Base-by-base conservation (phyloP, 2,888 invertebrate genomes). In the Plagiodera versicolora region DNA sequence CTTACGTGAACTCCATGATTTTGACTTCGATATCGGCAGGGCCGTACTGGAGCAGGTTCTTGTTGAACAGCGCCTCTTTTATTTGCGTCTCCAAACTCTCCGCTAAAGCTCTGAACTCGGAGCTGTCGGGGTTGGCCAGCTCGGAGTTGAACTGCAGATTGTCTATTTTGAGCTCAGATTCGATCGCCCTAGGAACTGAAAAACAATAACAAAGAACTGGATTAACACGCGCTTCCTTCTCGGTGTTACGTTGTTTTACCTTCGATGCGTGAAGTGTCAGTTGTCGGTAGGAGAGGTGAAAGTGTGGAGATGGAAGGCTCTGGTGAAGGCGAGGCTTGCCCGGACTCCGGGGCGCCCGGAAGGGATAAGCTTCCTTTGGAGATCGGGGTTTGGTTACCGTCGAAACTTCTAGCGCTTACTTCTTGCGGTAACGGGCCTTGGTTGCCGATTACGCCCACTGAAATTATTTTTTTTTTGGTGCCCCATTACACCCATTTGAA, bases 81-180 rank as follows among this genome's bases (percentile, higher is more conserved):
- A 91, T 75, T 68, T 85, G 83, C 6, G 84, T 78, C 71, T 87
- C 86, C 63, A 92, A 80, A 50, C 82, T 82, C 39, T 78, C 69
- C 0, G 86, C 83, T 60, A 91, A 82, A 56, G 85, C 81, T 69
- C 83, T 83, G 77, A 86, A 90, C 68, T 86, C 84, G 14, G 83
- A 77, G 56, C 89, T 89, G 39, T 86, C 86, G 16, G 82, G 81
- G 71, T 89, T 83, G 32, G 80, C 77, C 46, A 90, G 80, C 18
- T 83, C 85, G 1, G 84, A 80, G 9, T 82, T 82, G 77, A 85
- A 90, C 46, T 85, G 83, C 68, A 88, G 82, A 73, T 89, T 88
- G 68, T 89, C 87, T 32, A 92, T 83, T 60, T 80, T 85, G 56
- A 91, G 74, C 70, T 86, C 83, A 1, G 89, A 89, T 77, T 91